A percentile compares a stretch with the other conserved stretches of the same genome.
Evolutionary conservation across 2,797 vertebrate genomes (phyloP).

Genomic region (Crocidura indochinensis): DNA sequence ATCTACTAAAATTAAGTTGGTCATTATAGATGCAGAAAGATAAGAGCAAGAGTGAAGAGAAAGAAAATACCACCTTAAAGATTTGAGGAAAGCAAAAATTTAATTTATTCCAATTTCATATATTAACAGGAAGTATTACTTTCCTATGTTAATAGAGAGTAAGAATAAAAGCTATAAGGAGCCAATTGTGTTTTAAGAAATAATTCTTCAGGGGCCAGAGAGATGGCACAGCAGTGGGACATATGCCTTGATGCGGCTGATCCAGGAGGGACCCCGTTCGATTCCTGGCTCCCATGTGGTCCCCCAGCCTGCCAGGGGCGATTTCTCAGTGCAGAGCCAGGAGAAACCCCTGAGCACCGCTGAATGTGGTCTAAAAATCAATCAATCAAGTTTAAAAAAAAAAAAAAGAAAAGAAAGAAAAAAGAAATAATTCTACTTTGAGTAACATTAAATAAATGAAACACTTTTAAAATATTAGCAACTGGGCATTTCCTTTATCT

Average conservation of each 20-base stretch:
- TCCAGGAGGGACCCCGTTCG: too few relatives aligned
- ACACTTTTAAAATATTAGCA: conserved; percentile 40
- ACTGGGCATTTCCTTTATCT: conserved; percentile 6
- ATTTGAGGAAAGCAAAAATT: conserved; percentile 67
- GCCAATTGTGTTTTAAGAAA: conserved; percentile 5
- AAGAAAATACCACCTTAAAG: conserved; percentile 28
- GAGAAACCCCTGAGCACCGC: too few relatives aligned
- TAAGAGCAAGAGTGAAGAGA: too few relatives aligned
- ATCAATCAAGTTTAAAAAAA: too few relatives aligned
- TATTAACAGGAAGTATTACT: conserved; percentile 50
- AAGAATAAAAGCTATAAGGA: conserved; percentile 45
- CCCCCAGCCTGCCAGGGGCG: too few relatives aligned
- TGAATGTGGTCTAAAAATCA: too few relatives aligned
- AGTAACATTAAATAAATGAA: conserved; percentile 61
- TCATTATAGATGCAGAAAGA: conserved; percentile 35
- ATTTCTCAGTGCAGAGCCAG: too few relatives aligned
- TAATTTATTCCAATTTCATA: conserved; percentile 66
- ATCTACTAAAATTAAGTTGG: conserved; percentile 64
- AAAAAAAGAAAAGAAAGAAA: neutral
- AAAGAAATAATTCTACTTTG: conserved; percentile 27
- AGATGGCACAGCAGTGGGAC: too few relatives aligned
- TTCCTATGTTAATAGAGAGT: conserved; percentile 48
- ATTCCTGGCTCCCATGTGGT: too few relatives aligned
- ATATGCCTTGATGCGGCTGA: too few relatives aligned
- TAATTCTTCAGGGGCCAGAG: too few relatives aligned